Evolutionary conservation across 2,888 invertebrate genomes (phyloP), one percentile per base, ranked within the genome.

Genomic region (Cabera pusaria): DNA sequence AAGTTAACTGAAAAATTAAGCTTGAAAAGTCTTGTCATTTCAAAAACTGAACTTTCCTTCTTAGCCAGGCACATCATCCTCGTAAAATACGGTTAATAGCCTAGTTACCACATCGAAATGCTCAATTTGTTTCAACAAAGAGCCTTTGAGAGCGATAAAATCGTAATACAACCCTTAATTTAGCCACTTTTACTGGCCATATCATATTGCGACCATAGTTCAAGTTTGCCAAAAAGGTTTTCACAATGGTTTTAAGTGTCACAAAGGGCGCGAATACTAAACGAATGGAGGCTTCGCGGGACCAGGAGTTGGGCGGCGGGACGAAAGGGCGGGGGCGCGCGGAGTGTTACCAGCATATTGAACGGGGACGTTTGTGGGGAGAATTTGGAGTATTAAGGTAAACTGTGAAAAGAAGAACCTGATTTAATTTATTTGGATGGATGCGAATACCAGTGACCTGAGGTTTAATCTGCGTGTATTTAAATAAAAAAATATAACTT

Each of bases 261-360:
- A 85, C 84, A 85, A 81, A 85, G 84, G 85, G 85, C 79, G 84
- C 82, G 82, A 84, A 85, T 76, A 73, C 74, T 79, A 78, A 84
- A 74, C 83, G 80, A 80, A 72, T 72, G 73, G 76, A 80, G 78
- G 75, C 72, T 78, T 70, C 62, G 57, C 55, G 44, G 49, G 46
- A 54, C 44, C 64, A 53, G 44, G 47, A 19, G 62, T 45, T 62
- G 64, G 61, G 65, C 63, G 29, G 33, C 31, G 48, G 47, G 49
- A 12, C 33, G 37, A 39, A 39, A 39, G 34, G 26, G 43, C 43
- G 42, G 35, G 21, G 25, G 14, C 19, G 9, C 14, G 7, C 7
- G 22, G 25, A 35, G 31, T 31, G 41, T 42, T 42, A 31, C 41
- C 17, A 35, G 17, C 25, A 11, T 6, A 0, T 3, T n/a, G 6